phyloP scores from a whole-genome alignment of 1,140 invertebrate genomes.

The Papilio glaucus region DNA sequence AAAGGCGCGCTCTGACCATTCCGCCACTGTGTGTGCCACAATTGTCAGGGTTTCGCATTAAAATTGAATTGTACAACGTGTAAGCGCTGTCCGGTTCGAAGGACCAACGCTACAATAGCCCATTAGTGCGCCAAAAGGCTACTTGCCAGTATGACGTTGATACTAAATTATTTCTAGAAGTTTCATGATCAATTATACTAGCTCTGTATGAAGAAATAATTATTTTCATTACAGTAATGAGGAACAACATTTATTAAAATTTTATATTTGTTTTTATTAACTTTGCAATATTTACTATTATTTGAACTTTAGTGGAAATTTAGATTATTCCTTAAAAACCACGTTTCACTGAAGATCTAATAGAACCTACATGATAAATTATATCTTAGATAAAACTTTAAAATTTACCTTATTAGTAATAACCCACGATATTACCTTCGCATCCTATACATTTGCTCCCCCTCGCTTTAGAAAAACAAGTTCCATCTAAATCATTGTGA shows the following conservation, averaged over 20 bases:
- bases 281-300: no score
- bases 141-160: conserved; percentile 6
- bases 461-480: neutral
- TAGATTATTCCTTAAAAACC: no score
- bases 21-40: conserved; percentile 52
- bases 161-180: conserved; percentile 3
- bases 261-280: no score
- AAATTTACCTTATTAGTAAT: no score
- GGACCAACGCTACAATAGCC: conserved; percentile 26
- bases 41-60: conserved; percentile 47
- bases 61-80: conserved; percentile 44
- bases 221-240: neutral
- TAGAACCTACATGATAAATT: no score
- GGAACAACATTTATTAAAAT: neutral
- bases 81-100: conserved; percentile 36
- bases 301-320: no score
- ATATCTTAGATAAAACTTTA: no score
- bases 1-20: conserved; percentile 51
- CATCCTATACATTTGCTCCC: neutral
- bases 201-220: neutral
- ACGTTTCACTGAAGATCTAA: no score
- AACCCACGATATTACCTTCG: neutral
- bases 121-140: conserved; percentile 34
- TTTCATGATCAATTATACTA: neutral
- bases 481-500: conserved; percentile 43